Evolutionary conservation across 1,140 invertebrate species (phyloP), one percentile per base, ranked within the genome.

Genomic region (Ips nitidus): DNA sequence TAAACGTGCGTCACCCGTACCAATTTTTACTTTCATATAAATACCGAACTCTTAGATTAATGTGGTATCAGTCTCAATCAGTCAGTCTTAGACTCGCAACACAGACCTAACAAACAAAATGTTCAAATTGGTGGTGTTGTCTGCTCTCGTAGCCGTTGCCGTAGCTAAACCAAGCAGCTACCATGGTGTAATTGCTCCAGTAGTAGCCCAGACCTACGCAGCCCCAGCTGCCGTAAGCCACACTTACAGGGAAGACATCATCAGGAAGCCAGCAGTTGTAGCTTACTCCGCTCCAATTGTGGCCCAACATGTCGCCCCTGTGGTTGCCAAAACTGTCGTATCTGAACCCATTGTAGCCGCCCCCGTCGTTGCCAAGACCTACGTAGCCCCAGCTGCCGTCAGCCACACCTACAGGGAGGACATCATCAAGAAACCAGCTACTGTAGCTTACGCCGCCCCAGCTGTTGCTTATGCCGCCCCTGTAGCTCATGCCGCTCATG

Each of bases 101-200:
- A 76, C 73, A 75, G 73, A 76, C 75, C 73, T 74, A 70, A 70
- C 42, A 47, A 47, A 61, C 43, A 74, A 74, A 74, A 76, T 76
- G 75, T 75, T 76, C 71, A 76, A 73, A 75, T 73, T 76, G 73
- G 75, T 76, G 73, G 75, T 76, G 73, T 75, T 74, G 75, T 76
- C 60, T 57, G 73, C 73, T 73, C 68, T 76, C 66, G 67, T 74
- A 22, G 75, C 73, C 71, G 52, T 72, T 45, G 71, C 64, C 39
- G 64, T 67, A 22, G 73, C 71, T 59, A 74, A 75, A 52, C 75
- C 75, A 1, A 61, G 69, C 42, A 63, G 47, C 41, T 52, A 66
- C 47, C 66, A 68, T 52, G 65, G 42, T 22, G 62, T 52, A 6
- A 43, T 53, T 22, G 72, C 72, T 55, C 75, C 75, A 5, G 52